phyloP scores from a whole-genome alignment of 2,888 invertebrate genomes.

The Apomyelois bistriatella region DNA sequence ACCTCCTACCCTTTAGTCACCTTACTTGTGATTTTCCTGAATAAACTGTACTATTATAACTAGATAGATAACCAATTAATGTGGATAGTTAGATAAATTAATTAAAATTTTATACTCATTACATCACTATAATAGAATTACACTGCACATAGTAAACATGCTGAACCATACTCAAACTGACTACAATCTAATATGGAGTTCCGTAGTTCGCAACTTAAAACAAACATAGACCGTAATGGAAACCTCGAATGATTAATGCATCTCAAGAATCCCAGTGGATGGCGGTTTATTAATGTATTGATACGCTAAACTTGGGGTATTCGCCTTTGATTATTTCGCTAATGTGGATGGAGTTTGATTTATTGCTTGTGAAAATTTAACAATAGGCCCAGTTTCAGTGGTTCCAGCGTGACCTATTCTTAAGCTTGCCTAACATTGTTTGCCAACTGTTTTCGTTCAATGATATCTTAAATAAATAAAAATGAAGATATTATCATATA shows the following conservation, averaged over 20 bases:
- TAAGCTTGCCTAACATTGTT: too few relatives aligned
- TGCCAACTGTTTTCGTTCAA: too few relatives aligned
- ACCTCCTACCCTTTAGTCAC: too few relatives aligned
- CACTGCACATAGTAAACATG: conserved; percentile 27
- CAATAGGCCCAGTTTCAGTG: conserved; percentile 20
- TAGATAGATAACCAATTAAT: too few relatives aligned
- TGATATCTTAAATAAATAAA: too few relatives aligned
- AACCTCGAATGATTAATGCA: conserved; percentile 32
- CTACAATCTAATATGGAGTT: conserved; percentile 34
- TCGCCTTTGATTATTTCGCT: too few relatives aligned
- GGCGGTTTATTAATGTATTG: conserved; percentile 24
- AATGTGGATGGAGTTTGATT: conserved; percentile 30
- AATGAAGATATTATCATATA: too few relatives aligned
- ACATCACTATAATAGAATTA: conserved; percentile 18
- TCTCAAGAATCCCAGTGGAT: conserved; percentile 15
- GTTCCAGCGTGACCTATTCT: too few relatives aligned
- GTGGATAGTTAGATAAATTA: too few relatives aligned
- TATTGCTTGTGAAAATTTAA: conserved; percentile 29
- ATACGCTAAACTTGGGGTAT: conserved; percentile 31
- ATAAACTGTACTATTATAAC: too few relatives aligned
- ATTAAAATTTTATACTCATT: too few relatives aligned
- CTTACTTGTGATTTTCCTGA: too few relatives aligned
- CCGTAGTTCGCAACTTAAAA: conserved; percentile 41
- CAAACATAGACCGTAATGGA: conserved; percentile 47
- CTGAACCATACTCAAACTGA: conserved; percentile 25